These are phyloP conservation scores for Arctopsyche grandis DNA, from an alignment of 1,140 invertebrate species.

Conservation along the genomic window DNA sequence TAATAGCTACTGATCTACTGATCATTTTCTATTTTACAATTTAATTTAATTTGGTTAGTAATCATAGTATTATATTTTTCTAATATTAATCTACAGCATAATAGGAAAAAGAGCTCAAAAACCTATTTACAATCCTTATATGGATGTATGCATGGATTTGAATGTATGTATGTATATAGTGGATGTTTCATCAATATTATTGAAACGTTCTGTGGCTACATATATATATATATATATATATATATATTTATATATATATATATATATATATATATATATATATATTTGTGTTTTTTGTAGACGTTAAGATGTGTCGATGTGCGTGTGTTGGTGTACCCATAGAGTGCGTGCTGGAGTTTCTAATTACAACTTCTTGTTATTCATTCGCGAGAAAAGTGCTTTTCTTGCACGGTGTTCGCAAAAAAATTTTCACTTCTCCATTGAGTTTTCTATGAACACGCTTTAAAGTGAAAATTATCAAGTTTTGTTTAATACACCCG, in stretches of 20 bases:
- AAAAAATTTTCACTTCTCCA: conserved; percentile 9
- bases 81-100: no score
- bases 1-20: no score
- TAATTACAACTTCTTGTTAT: conserved; percentile 51
- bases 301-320: background rate
- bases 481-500: no score
- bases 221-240: background rate
- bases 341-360: conserved; percentile 50
- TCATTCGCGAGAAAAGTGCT: conserved; percentile 50
- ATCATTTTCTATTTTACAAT: no score
- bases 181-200: no score
- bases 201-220: background rate
- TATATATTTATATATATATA: background rate
- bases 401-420: conserved; percentile 30
- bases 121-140: no score
- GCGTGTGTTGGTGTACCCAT: conserved; percentile 22
- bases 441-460: background rate
- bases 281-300: no score
- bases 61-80: no score
- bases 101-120: no score
- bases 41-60: no score
- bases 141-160: background rate
- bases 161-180: background rate
- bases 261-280: background rate
- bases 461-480: no score